Evolutionary conservation across 1,140 invertebrate species (phyloP), one percentile per base, ranked within the genome.

Genomic region (Centruroides sculpturatus): DNA sequence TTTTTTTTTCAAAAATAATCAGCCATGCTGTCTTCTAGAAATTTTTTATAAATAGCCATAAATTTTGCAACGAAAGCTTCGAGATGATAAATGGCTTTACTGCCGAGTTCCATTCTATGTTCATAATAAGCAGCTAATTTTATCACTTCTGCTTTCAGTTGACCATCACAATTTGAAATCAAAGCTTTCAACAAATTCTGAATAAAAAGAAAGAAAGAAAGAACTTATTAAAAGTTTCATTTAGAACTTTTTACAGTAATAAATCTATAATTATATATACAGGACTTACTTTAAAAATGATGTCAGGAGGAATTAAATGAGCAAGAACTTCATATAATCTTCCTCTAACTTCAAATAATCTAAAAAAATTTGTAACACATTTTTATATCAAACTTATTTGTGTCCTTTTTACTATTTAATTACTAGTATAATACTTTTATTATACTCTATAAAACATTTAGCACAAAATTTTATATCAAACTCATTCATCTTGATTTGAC

Each of bases 41-140:
- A 90, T 67, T 83, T 82, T 67, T 89, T 91, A 74, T 96, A 97
- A 65, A 95, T 83, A 35, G 83, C 81, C 95, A 98, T 98, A 74
- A 96, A 97, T 66, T 89, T 87, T 5, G 90, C 92, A 59, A 95
- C 84, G 80, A 98, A 98, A 13, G 92, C 92, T 77, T 99, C 95
- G 48, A 99, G 77, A 74, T 99, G 93, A 69, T 93, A 95, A 67
- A 98, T 96, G n/a, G 85, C 80, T 76, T 98, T 98, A 61, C 85
- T 87, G 12, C 94, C 93, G 53, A 84, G 77, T 67, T 86, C 83
- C 78, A 97, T 84, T 61, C 87, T 80, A 71, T 96, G 89, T 72
- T 99, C 93, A 75, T 87, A 94, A 57, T 82, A 80, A 0, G 92
- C 88, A 10, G 95, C 95, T 66, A 85, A 75, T 62, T 83, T 81